phyloP scores from a whole-genome alignment of 2,888 invertebrate genomes.

The Argyresthia goedartella region DNA sequence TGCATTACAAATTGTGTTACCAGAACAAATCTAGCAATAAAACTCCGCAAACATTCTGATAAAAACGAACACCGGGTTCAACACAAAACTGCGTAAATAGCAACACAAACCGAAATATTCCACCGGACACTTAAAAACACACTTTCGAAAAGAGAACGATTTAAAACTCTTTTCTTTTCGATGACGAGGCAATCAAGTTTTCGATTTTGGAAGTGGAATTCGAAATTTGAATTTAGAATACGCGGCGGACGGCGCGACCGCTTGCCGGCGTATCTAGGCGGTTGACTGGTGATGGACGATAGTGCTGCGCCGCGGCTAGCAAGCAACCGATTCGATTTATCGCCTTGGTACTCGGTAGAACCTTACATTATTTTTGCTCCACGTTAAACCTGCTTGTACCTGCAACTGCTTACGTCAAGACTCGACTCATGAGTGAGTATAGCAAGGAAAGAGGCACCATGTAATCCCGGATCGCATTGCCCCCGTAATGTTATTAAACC shows the following conservation, averaged over 20 bases:
- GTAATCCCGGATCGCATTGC: too few relatives aligned
- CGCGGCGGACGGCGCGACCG: background rate
- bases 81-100: background rate
- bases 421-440: too few relatives aligned
- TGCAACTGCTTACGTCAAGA: too few relatives aligned
- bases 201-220: slow-evolving; percentile 7
- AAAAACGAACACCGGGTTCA: slow-evolving; percentile 11
- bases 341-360: too few relatives aligned
- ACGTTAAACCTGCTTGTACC: too few relatives aligned
- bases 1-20: slow-evolving; percentile 26
- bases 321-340: background rate
- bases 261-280: background rate
- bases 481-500: too few relatives aligned
- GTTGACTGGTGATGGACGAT: background rate
- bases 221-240: slow-evolving; percentile 6
- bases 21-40: slow-evolving; percentile 28
- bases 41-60: slow-evolving; percentile 7
- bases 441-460: too few relatives aligned
- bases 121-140: slow-evolving; percentile 10
- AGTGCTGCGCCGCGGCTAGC: background rate
- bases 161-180: background rate
- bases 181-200: background rate
- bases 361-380: too few relatives aligned
- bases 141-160: background rate
- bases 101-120: background rate